Evolutionary conservation across 2,797 vertebrate species (phyloP).

Genomic region (Rhynchonycteris naso): DNA sequence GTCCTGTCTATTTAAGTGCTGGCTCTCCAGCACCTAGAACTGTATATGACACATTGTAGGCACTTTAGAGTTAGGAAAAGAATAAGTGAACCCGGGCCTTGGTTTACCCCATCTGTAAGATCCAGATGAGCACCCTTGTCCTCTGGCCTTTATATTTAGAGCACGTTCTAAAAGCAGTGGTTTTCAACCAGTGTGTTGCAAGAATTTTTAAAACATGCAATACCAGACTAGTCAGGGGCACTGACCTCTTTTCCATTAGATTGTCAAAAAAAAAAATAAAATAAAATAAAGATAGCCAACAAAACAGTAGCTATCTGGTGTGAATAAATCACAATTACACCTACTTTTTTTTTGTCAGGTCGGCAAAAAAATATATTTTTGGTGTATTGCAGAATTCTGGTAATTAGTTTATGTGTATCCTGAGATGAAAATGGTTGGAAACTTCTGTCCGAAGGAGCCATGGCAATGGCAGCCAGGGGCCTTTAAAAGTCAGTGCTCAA

Average conservation of each 20-base stretch:
- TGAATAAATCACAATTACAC: neutral
- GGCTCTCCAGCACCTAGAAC: neutral
- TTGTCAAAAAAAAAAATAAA: neutral
- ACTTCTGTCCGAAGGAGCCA: neutral
- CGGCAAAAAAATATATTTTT: neutral
- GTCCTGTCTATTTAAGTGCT: neutral
- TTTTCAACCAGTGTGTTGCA: neutral
- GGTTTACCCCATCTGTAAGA: neutral
- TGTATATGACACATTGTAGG: fast-evolving
- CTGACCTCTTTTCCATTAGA: neutral
- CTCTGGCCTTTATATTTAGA: neutral
- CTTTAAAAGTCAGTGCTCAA: neutral
- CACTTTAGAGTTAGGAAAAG: neutral
- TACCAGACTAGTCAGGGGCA: neutral
- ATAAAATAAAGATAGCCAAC: neutral
- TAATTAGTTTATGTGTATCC: neutral
- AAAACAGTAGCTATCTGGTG: neutral
- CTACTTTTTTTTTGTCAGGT: neutral
- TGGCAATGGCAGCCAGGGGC: too few species aligned
- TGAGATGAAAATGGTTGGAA: neutral
- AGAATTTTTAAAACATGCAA: neutral
- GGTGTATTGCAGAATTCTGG: neutral
- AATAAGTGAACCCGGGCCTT: neutral
- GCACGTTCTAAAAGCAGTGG: neutral
- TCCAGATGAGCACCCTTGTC: fast-evolving